Percentiles rank a stretch among this genome's conserved stretches.
Evolutionary conservation across 2,888 invertebrate species (phyloP).

Genomic region (Lypha dubia): DNA sequence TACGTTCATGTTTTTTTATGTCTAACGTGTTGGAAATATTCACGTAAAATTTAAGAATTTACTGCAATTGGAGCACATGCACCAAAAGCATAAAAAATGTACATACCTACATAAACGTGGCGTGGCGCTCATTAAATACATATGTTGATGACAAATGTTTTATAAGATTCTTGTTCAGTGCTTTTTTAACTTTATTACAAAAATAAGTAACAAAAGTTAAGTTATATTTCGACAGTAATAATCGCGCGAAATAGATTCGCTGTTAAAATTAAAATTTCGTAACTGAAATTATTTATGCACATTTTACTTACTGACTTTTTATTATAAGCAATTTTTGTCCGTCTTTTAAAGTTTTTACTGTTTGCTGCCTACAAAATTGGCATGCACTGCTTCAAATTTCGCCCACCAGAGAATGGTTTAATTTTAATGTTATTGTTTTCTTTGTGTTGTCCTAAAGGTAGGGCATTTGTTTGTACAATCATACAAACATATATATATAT

Average conservation of each 20-base stretch:
- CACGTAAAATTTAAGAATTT: neutral
- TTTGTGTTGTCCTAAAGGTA: slow-evolving; percentile 36
- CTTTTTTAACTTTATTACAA: neutral
- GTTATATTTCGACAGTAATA: slow-evolving; percentile 11
- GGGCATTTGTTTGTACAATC: slow-evolving; percentile 25
- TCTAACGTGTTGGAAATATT: neutral
- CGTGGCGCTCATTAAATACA: slow-evolving; percentile 17
- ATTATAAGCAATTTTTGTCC: neutral
- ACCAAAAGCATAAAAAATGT: neutral
- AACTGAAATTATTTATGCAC: neutral
- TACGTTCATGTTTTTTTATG: neutral
- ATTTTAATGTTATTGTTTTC: slow-evolving; percentile 38
- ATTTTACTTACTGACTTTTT: neutral
- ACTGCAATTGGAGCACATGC: slow-evolving; percentile 42
- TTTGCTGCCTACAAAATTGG: neutral
- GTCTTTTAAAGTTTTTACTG: neutral
- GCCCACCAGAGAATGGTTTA: slow-evolving; percentile 29
- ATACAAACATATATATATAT: too few species aligned
- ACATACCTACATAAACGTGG: neutral
- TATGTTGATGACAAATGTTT: slow-evolving; percentile 25
- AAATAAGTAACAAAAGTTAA: neutral
- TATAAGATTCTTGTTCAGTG: neutral
- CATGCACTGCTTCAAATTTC: neutral
- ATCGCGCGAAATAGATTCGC: too few species aligned
- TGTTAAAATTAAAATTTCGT: neutral